phyloP scores from a whole-genome alignment of 2,797 vertebrate species.

The Pogonophryne albipinna region DNA sequence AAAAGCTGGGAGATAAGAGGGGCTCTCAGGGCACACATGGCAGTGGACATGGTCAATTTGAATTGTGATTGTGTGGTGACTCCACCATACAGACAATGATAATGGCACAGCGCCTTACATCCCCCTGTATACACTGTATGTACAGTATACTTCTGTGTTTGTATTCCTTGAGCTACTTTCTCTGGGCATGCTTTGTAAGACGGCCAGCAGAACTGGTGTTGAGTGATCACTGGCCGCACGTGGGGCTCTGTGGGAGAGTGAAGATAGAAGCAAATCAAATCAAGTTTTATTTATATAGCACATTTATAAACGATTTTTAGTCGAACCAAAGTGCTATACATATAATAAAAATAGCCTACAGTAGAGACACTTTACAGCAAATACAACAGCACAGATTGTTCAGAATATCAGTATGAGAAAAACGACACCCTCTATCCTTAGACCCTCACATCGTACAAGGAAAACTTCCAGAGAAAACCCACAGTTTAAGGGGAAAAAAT shows the following conservation, averaged over 20 bases:
- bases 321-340: too few species aligned
- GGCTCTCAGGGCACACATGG: conserved; percentile 48
- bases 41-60: conserved; percentile 43
- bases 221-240: conserved; percentile 70
- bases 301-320: too few species aligned
- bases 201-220: conserved; percentile 69
- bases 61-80: conserved; percentile 37
- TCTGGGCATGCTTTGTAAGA: conserved; percentile 46
- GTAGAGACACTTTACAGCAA: too few species aligned
- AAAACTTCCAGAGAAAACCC: too few species aligned
- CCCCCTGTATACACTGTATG: conserved; percentile 20
- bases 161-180: conserved; percentile 66
- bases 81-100: conserved; percentile 11
- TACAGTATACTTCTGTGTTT: conserved; percentile 18
- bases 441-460: too few species aligned
- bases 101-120: conserved; percentile 17
- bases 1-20: conserved; percentile 52
- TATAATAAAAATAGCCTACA: too few species aligned
- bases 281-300: too few species aligned
- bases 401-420: too few species aligned
- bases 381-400: too few species aligned
- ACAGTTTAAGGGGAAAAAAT: too few species aligned
- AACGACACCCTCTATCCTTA: too few species aligned
- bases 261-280: conserved; percentile 57
- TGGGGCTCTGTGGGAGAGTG: conserved; percentile 65